Conservation (phyloP, 1,140 invertebrate species). For the Sesamia nonagrioides region DNA sequence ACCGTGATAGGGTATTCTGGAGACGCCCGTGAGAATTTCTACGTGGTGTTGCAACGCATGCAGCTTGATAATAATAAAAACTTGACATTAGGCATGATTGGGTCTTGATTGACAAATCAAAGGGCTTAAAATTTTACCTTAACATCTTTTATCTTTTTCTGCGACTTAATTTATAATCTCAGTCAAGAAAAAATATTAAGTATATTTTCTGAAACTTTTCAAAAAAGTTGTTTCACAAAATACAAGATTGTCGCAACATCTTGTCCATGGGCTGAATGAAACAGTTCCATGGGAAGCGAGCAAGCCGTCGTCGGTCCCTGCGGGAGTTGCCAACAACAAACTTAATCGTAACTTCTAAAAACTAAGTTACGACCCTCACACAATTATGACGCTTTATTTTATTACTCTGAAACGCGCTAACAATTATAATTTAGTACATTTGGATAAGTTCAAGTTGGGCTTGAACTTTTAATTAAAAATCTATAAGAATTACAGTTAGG, state of each 20-base stretch:
- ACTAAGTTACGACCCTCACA: slow-evolving; percentile 37
- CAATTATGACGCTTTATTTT: slow-evolving; percentile 39
- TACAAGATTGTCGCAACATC: not conserved
- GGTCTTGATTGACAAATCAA: too few species aligned
- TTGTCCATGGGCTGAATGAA: not conserved
- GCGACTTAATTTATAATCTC: too few species aligned
- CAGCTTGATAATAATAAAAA: too few species aligned
- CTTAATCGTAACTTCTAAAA: slow-evolving; percentile 32
- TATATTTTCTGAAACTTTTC: too few species aligned
- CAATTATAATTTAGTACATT: slow-evolving; percentile 40
- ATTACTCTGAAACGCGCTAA: slow-evolving; percentile 28
- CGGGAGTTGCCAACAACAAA: slow-evolving; percentile 26
- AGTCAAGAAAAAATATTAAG: too few species aligned
- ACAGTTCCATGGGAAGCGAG: slow-evolving; percentile 9
- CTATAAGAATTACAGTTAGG: not conserved
- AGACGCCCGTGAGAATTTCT: too few species aligned
- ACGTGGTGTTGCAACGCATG: too few species aligned
- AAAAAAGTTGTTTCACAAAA: not conserved
- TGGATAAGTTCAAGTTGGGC: not conserved
- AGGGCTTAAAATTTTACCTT: too few species aligned
- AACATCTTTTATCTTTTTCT: too few species aligned
- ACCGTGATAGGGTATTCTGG: too few species aligned
- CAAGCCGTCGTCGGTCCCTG: not conserved
- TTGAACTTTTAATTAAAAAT: slow-evolving; percentile 28
- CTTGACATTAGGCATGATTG: too few species aligned